Evolutionary conservation across 2,113 vertebrate genomes (phyloP).

Genomic region (Gadus macrocephalus): DNA sequence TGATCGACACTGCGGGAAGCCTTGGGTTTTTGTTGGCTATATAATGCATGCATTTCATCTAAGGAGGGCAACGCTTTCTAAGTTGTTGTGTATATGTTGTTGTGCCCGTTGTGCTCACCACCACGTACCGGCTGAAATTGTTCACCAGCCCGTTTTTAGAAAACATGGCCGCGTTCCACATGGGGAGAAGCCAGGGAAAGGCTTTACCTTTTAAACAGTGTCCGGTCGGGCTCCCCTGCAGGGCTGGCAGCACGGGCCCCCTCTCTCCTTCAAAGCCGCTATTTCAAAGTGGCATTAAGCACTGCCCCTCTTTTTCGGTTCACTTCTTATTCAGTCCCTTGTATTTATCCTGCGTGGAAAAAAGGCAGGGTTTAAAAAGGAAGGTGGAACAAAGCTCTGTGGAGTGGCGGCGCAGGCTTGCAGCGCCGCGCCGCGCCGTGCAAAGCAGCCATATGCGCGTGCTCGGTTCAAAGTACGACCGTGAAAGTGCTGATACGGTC

Average conservation of each 20-base stretch:
- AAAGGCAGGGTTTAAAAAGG: not conserved
- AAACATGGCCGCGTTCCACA: not conserved
- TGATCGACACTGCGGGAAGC: no score
- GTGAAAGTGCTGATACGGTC: not conserved
- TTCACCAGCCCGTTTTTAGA: not conserved
- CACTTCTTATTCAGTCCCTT: not conserved
- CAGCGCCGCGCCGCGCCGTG: not conserved
- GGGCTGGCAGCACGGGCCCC: conserved; percentile 13
- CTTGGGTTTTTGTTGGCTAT: no score
- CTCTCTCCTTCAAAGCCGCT: not conserved
- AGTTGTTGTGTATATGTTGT: no score
- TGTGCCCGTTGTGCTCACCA: no score
- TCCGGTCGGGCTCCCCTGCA: not conserved
- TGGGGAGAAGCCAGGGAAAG: not conserved
- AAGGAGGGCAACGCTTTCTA: no score
- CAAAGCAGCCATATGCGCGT: not conserved
- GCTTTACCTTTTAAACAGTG: not conserved
- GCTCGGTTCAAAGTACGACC: not conserved
- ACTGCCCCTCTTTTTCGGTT: not conserved
- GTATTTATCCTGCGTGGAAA: not conserved
- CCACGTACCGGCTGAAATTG: no score
- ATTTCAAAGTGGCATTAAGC: conserved; percentile 1
- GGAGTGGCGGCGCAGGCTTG: not conserved
- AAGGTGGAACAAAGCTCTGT: not conserved
- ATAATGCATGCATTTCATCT: no score